Evolutionary conservation across 2,113 vertebrate species (phyloP).

Genomic region (Rhinichthys klamathensis): DNA sequence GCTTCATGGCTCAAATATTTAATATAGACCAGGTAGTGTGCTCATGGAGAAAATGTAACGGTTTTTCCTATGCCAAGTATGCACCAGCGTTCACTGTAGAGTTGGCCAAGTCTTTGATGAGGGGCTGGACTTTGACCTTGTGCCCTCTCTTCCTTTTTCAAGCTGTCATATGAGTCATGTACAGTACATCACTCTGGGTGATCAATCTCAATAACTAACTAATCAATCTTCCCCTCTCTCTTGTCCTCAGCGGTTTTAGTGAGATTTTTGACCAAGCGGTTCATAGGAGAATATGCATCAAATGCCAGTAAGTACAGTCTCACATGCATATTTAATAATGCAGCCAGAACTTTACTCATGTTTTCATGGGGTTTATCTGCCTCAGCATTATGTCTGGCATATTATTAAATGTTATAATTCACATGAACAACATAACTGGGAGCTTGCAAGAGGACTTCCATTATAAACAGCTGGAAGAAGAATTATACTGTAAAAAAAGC

Average conservation of each 20-base stretch:
- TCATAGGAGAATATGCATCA: constrained; percentile 80
- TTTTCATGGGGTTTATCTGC: constrained; percentile 11
- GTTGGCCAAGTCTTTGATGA: constrained; percentile 47
- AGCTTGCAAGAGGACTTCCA: background rate
- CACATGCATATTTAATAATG: constrained; percentile 28
- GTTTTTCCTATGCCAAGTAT: constrained; percentile 31
- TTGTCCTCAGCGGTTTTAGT: constrained; percentile 72
- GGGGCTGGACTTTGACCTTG: constrained; percentile 19
- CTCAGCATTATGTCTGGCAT: background rate
- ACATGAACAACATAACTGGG: background rate
- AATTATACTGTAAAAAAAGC: background rate
- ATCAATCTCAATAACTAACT: background rate
- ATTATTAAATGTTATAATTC: constrained; percentile 29
- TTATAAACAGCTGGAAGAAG: too few relatives aligned
- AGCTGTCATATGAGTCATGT: background rate
- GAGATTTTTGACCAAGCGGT: constrained; percentile 77
- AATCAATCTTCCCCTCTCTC: constrained; percentile 17
- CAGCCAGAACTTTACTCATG: background rate
- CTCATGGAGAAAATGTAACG: constrained; percentile 33
- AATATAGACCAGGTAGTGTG: constrained; percentile 46
- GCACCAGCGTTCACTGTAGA: background rate
- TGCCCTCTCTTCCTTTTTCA: constrained; percentile 3
- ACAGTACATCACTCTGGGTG: background rate
- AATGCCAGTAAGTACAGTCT: constrained; percentile 73
- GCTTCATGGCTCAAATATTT: constrained; percentile 49